phyloP scores from a whole-genome alignment of 2,888 invertebrate genomes.

The Troides helena region DNA sequence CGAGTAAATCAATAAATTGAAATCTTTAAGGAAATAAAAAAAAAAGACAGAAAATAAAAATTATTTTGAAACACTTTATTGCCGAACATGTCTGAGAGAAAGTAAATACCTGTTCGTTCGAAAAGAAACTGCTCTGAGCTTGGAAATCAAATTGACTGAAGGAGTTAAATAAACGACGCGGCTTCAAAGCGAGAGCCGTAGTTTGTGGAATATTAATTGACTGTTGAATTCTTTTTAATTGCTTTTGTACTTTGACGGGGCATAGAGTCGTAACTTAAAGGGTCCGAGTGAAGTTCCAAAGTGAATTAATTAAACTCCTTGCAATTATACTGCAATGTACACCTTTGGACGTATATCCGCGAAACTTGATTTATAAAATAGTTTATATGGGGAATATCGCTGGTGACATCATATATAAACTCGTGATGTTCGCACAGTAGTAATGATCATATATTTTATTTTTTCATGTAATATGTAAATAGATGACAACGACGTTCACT shows the following conservation, averaged over 20 bases:
- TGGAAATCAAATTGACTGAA: slow-evolving; percentile 21
- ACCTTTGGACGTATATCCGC: background rate
- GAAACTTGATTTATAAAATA: background rate
- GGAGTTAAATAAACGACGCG: slow-evolving; percentile 22
- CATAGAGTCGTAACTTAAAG: slow-evolving; percentile 16
- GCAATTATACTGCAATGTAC: background rate
- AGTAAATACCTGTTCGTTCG: slow-evolving; percentile 9
- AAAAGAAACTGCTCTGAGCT: slow-evolving; percentile 12
- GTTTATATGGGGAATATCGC: too few relatives aligned
- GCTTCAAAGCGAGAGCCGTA: slow-evolving; percentile 21
- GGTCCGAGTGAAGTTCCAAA: slow-evolving; percentile 10
- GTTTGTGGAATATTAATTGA: slow-evolving; percentile 25
- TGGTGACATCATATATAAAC: too few relatives aligned
- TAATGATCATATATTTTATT: too few relatives aligned
- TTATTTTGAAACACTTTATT: background rate
- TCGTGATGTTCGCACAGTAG: too few relatives aligned
- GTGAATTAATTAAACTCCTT: background rate
- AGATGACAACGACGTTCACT: too few relatives aligned
- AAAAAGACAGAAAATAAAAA: background rate
- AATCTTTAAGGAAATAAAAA: background rate
- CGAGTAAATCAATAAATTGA: too few relatives aligned
- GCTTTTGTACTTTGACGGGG: slow-evolving; percentile 17
- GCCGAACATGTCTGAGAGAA: slow-evolving; percentile 5
- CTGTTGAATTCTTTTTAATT: slow-evolving; percentile 24
- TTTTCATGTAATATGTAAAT: too few relatives aligned